Percentiles rank a stretch among this genome's conserved stretches.
phyloP scores from a whole-genome alignment of 2,888 invertebrate species.

The Drosophila cracens region DNA sequence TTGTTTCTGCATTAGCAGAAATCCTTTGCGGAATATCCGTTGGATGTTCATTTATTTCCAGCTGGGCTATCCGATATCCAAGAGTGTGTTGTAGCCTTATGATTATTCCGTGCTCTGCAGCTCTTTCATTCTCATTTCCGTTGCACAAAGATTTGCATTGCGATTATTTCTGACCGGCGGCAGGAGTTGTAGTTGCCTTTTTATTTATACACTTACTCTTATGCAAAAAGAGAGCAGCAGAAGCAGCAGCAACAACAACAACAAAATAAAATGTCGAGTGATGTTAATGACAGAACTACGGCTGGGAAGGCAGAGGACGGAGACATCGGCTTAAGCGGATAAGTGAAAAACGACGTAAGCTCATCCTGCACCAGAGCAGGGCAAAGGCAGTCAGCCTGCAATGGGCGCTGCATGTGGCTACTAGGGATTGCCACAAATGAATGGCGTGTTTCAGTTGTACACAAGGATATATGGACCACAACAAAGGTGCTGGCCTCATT shows the following conservation, averaged over 20 bases:
- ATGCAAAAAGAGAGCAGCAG: conserved; percentile 11
- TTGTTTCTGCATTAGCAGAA: background rate
- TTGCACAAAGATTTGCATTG: conserved; percentile 57
- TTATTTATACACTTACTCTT: conserved; percentile 17
- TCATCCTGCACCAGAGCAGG: conserved; percentile 12
- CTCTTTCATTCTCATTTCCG: conserved; percentile 38
- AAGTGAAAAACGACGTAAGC: conserved; percentile 59
- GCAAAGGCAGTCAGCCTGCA: conserved; percentile 11
- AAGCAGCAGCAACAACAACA: conserved; percentile 7
- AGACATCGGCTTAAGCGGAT: conserved; percentile 38
- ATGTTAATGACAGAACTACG: conserved; percentile 53
- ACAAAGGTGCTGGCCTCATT: conserved; percentile 59
- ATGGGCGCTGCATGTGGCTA: conserved; percentile 17
- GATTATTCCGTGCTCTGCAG: conserved; percentile 26
- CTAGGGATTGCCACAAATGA: conserved; percentile 56
- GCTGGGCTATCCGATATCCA: background rate
- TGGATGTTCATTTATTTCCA: background rate
- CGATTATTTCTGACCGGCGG: conserved; percentile 35
- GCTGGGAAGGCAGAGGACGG: conserved; percentile 7
- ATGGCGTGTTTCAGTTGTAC: conserved; percentile 55
- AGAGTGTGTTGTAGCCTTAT: conserved; percentile 16
- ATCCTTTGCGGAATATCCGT: conserved; percentile 3
- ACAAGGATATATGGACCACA: conserved; percentile 52
- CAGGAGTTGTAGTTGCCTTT: conserved; percentile 4
- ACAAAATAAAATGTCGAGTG: conserved; percentile 32